phyloP scores from a whole-genome alignment of 2,113 vertebrate species.

The Callospermophilus lateralis region DNA sequence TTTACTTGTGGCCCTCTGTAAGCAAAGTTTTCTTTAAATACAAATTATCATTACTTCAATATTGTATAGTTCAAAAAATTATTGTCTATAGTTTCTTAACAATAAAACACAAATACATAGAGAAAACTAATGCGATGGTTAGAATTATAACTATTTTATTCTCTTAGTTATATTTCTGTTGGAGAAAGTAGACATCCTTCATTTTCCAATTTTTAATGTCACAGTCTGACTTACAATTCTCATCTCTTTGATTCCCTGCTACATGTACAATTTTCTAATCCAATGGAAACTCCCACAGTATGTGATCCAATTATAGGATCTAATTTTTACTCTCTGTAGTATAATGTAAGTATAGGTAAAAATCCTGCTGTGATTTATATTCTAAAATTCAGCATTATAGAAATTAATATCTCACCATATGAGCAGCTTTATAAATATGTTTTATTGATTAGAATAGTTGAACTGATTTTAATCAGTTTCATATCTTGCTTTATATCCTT shows the following conservation, averaged over 20 bases:
- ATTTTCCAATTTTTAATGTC: neutral
- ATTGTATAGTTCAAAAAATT: neutral
- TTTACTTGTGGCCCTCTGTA: neutral
- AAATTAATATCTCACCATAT: slow-evolving; percentile 30
- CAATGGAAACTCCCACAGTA: neutral
- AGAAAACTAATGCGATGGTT: no score
- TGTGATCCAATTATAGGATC: slow-evolving; percentile 43
- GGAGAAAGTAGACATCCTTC: neutral
- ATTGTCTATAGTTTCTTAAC: neutral
- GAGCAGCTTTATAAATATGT: neutral
- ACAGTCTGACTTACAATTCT: neutral
- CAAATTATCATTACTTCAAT: neutral
- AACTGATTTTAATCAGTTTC: neutral
- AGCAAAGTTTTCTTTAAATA: neutral
- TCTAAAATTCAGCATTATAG: slow-evolving; percentile 1
- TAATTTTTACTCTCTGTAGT: slow-evolving; percentile 55
- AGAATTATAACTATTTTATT: neutral
- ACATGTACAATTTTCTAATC: slow-evolving; percentile 60
- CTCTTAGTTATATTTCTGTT: slow-evolving; percentile 7
- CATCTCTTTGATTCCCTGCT: slow-evolving; percentile 4
- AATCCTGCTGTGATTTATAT: slow-evolving; percentile 55
- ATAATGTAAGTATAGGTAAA: neutral
- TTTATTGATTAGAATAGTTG: neutral
- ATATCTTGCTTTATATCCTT: neutral
- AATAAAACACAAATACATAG: neutral